Conservation (phyloP, 2,113 vertebrate genomes). For the Gasterosteus aculeatus region DNA sequence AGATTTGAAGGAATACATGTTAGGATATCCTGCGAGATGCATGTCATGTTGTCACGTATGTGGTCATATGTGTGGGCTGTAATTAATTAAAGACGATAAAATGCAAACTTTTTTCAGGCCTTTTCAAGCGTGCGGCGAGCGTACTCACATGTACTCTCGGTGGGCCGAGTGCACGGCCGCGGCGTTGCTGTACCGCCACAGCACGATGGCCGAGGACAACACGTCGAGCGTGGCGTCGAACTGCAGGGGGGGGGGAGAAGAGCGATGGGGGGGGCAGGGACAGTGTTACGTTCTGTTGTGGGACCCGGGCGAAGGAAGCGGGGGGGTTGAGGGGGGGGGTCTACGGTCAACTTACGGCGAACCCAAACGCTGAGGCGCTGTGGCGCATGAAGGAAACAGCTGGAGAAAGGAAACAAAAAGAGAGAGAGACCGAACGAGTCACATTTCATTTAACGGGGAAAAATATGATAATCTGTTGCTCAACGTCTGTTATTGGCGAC, state of each 20-base stretch:
- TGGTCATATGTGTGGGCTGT: background rate
- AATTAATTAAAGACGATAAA: background rate
- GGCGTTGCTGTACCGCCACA: conserved; percentile 98
- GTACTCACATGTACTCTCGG: conserved; percentile 96
- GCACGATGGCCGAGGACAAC: conserved; percentile 93
- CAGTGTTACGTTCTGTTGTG: background rate
- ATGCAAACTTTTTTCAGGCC: background rate
- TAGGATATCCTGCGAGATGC: background rate
- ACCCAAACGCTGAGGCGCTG: conserved; percentile 96
- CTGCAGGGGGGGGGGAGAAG: conserved; percentile 69
- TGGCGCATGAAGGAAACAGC: conserved; percentile 96
- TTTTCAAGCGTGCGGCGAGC: background rate
- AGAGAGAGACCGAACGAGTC: background rate
- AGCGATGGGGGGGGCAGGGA: background rate
- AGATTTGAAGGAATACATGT: background rate
- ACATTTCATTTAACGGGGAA: background rate
- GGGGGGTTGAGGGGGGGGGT: background rate
- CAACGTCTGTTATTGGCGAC: background rate
- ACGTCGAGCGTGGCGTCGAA: conserved; percentile 96
- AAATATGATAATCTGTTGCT: too few species aligned
- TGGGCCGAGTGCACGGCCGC: conserved; percentile 96
- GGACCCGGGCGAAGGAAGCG: background rate
- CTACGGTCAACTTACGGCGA: conserved; percentile 90
- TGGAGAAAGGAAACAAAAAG: conserved; percentile 57
- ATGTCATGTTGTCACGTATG: background rate